Conservation (phyloP, 2,113 vertebrate genomes). For the Aptenodytes forsteri region DNA sequence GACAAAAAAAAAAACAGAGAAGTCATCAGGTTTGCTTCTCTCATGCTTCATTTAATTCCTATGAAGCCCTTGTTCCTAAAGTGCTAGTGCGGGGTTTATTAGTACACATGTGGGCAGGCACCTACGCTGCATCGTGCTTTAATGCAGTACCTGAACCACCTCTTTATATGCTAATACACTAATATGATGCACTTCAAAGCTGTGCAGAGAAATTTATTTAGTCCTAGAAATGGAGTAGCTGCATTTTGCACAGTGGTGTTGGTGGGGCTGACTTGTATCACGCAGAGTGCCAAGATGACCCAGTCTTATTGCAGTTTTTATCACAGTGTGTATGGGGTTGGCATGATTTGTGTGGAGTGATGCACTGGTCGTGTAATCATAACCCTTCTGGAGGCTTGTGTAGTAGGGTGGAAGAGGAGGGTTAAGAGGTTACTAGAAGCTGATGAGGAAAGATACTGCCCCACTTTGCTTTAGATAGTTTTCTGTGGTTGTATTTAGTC, state of each 20-base stretch:
- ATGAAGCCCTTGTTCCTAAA: background rate
- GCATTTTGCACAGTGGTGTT: background rate
- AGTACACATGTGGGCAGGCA: conserved; percentile 44
- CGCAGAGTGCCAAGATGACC: background rate
- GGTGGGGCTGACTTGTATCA: background rate
- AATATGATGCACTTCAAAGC: background rate
- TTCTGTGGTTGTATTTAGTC: background rate
- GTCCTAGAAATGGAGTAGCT: background rate
- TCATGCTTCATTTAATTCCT: background rate
- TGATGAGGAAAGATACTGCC: background rate
- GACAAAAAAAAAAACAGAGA: background rate
- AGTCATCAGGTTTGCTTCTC: background rate
- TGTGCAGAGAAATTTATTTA: background rate
- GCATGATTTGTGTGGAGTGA: background rate
- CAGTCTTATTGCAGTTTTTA: background rate
- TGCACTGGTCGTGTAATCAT: fast-evolving
- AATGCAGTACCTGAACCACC: background rate
- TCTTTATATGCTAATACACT: conserved; percentile 6
- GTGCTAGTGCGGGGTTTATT: background rate
- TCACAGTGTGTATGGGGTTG: background rate
- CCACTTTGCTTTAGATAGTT: background rate
- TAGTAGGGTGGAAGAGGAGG: background rate
- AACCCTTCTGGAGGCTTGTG: background rate
- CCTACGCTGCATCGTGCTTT: conserved; percentile 18
- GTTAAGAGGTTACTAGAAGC: background rate